These are phyloP conservation scores for Rutilus rutilus DNA, from an alignment of 2,113 vertebrate genomes.

Conservation along the genomic window DNA sequence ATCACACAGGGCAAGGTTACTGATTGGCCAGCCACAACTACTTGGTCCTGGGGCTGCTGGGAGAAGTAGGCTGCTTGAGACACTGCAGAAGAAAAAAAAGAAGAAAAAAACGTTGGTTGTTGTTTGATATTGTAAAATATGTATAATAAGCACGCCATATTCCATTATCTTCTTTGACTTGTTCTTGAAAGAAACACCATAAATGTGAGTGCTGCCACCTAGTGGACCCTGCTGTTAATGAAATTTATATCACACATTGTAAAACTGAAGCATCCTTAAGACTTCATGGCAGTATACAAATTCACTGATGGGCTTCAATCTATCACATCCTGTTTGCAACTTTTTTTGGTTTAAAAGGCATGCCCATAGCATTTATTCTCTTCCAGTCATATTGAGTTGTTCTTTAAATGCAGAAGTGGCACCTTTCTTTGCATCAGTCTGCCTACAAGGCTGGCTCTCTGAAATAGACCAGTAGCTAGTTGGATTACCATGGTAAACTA, in stretches of 20 bases:
- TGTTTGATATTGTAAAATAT: neutral
- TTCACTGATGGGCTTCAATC: neutral
- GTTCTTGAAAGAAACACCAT: neutral
- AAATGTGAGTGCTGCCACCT: too few species aligned
- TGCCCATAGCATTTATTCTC: neutral
- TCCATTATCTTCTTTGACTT: neutral
- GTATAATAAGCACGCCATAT: neutral
- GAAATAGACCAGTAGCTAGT: neutral
- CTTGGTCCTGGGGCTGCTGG: slow-evolving; percentile 87
- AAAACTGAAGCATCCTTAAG: neutral
- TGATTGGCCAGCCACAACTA: slow-evolving; percentile 82
- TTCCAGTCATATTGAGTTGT: neutral
- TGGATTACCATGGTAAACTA: slow-evolving; percentile 17
- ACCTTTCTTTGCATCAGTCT: neutral
- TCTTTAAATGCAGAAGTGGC: neutral
- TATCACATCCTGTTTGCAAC: neutral
- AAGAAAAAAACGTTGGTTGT: neutral
- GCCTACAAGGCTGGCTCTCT: neutral
- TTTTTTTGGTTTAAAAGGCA: neutral
- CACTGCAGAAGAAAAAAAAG: slow-evolving; percentile 59
- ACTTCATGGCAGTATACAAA: neutral
- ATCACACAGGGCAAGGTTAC: slow-evolving; percentile 87
- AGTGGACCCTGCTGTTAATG: neutral
- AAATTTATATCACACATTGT: neutral
- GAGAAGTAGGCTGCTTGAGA: slow-evolving; percentile 84